Base-by-base conservation (phyloP, 1,140 invertebrate genomes). In the Centruroides sculpturatus region DNA sequence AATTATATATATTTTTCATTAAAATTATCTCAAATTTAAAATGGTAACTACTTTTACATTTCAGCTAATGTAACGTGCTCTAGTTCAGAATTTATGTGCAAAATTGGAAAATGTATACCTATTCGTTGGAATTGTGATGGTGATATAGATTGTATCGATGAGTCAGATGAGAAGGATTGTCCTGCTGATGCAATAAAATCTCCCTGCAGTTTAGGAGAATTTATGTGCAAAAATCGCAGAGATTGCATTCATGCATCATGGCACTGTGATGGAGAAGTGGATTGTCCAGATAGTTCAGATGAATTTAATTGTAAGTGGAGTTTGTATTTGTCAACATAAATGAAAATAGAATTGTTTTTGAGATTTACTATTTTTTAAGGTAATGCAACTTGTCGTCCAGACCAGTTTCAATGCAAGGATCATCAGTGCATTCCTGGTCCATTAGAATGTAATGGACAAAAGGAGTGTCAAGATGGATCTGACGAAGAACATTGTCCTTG, bases 91-190 rank as follows among this genome's bases (percentile, higher is more conserved):
- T 98, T 98, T 74, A 82, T 85, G 47, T 98, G 94, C 71, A 88
- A 88, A 46, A 98, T 97, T 72, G 87, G 90, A 0, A 80, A 92
- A 9, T 94, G 91, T 68, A 93, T 94, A 56, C 85, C 89, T 0
- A 81, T 82, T 77, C 74, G 82, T 0, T 86, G 82, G 76, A 87
- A 92, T 2, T 94, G 91, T 70, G 92, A 93, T 70, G 55, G 55
- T 47, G 55, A 56, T 47, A 35, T 47, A 34, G 77, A 78, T 60
- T 95, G 77, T 60, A 56, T 94, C 70, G 94, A 98, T 72, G 90
- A 92, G 69, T 89, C 92, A 69, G 96, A 99, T 73, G 96, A 99
- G 75, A 82, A 89, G 69, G 87, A 92, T 65, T 98, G 95, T 76
- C 94, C 95, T 53, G 51, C 5, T 3, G 5, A 6, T 5, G 51